Percentiles rank a stretch among this genome's conserved stretches.
These are phyloP conservation scores for Anguilla japonica DNA, from an alignment of 2,113 vertebrate species.

Conservation along the genomic window DNA sequence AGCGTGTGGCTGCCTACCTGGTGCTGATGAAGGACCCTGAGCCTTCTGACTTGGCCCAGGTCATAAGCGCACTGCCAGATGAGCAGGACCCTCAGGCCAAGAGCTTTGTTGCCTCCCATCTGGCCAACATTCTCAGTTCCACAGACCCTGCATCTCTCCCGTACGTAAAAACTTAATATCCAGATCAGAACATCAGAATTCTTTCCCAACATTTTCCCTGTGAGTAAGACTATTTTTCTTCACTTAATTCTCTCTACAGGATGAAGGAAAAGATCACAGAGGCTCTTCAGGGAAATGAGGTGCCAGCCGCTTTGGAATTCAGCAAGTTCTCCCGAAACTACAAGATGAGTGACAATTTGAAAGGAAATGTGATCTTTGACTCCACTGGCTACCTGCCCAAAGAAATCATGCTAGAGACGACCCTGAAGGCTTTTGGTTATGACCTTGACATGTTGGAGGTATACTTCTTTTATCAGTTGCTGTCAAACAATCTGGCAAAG, in stretches of 20 bases:
- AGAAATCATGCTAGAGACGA: slow-evolving; percentile 89
- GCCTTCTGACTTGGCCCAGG: slow-evolving; percentile 66
- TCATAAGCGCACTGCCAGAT: slow-evolving; percentile 63
- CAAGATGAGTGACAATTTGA: slow-evolving; percentile 72
- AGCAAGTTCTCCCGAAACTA: slow-evolving; percentile 84
- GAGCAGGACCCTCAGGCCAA: slow-evolving; percentile 80
- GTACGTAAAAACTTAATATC: slow-evolving; percentile 64
- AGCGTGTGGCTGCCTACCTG: slow-evolving; percentile 87
- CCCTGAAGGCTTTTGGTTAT: slow-evolving; percentile 77
- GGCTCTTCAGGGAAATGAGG: slow-evolving; percentile 71
- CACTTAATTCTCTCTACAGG: slow-evolving; percentile 56
- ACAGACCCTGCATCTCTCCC: slow-evolving; percentile 65
- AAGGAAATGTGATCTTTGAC: slow-evolving; percentile 90
- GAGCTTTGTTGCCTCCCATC: slow-evolving; percentile 86
- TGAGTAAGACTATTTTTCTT: neutral
- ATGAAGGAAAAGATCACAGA: slow-evolving; percentile 73
- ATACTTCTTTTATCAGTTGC: slow-evolving; percentile 32
- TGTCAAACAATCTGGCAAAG: neutral
- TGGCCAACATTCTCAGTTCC: slow-evolving; percentile 83
- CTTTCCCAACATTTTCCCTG: neutral
- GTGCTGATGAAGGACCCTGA: slow-evolving; percentile 84
- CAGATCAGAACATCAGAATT: neutral
- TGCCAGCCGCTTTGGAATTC: slow-evolving; percentile 73
- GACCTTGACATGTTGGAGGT: slow-evolving; percentile 90
- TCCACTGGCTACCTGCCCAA: slow-evolving; percentile 78